A percentile compares a stretch with the other conserved stretches of the same genome.
phyloP scores from a whole-genome alignment of 2,113 vertebrate species.

The Burhinus bistriatus region DNA sequence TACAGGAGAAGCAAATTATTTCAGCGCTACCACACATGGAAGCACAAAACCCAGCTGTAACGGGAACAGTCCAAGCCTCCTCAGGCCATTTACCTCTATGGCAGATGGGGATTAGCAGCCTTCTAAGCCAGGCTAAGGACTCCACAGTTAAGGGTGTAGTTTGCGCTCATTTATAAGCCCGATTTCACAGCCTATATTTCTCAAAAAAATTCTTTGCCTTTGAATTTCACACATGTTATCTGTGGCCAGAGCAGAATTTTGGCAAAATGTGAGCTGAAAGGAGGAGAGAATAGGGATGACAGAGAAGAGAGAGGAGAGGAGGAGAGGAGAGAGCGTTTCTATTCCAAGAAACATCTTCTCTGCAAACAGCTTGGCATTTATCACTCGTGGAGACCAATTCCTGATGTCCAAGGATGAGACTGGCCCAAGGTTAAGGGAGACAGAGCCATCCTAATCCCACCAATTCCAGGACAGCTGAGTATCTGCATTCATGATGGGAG shows the following conservation, averaged over 20 bases:
- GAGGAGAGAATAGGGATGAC: background rate
- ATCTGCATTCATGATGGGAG: background rate
- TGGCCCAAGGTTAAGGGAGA: background rate
- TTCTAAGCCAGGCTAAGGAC: background rate
- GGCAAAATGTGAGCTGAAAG: background rate
- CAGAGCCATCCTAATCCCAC: background rate
- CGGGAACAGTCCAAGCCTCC: background rate
- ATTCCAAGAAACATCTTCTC: background rate
- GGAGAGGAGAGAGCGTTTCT: background rate
- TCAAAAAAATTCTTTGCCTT: background rate
- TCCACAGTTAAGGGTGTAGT: background rate
- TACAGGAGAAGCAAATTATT: background rate
- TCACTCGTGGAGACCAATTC: background rate
- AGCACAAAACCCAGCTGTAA: background rate
- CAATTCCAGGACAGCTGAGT: background rate
- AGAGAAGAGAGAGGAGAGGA: too few species aligned
- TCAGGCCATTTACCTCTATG: background rate
- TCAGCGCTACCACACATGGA: background rate
- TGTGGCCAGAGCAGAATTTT: background rate
- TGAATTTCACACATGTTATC: constrained; percentile 27
- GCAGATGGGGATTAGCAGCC: constrained; percentile 1
- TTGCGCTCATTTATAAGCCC: background rate
- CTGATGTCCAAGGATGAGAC: background rate
- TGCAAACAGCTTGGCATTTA: background rate
- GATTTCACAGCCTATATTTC: constrained; percentile 45